Evolutionary conservation across 2,888 invertebrate genomes (phyloP).

Genomic region (Temnothorax ravouxi): DNA sequence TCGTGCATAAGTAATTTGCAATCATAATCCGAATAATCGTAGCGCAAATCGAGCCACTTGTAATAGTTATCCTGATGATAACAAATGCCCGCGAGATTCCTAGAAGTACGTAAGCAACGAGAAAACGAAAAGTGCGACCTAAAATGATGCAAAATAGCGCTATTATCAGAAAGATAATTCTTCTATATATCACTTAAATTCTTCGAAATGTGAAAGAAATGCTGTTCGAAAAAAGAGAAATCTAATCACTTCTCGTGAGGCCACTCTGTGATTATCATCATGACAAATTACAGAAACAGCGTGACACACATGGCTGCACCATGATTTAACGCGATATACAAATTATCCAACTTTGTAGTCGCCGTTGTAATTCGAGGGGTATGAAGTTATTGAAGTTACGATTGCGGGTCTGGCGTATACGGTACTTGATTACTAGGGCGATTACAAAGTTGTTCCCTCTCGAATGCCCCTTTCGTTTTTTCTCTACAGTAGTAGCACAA

Average conservation of each 20-base stretch:
- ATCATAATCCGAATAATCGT: constrained; percentile 24
- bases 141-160: constrained; percentile 22
- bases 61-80: constrained; percentile 7
- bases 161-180: constrained; percentile 25
- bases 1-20: constrained; percentile 23
- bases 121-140: background rate
- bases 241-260: constrained; percentile 27
- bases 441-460: constrained; percentile 50
- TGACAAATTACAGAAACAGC: constrained; percentile 56
- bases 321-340: constrained; percentile 51
- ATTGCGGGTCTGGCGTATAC: constrained; percentile 35
- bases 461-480: constrained; percentile 48
- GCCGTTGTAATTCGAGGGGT: constrained; percentile 50
- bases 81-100: constrained; percentile 14
- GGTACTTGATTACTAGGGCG: constrained; percentile 52
- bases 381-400: constrained; percentile 50
- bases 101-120: constrained; percentile 7
- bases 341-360: constrained; percentile 52
- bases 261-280: constrained; percentile 47
- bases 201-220: constrained; percentile 38
- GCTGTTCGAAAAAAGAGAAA: constrained; percentile 46
- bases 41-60: background rate
- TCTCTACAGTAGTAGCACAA: constrained; percentile 23
- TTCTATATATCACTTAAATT: constrained; percentile 24
- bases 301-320: constrained; percentile 8